Percentiles rank a stretch among this genome's conserved stretches.
phyloP scores from a whole-genome alignment of 2,797 vertebrate genomes.

The Clangula hyemalis region DNA sequence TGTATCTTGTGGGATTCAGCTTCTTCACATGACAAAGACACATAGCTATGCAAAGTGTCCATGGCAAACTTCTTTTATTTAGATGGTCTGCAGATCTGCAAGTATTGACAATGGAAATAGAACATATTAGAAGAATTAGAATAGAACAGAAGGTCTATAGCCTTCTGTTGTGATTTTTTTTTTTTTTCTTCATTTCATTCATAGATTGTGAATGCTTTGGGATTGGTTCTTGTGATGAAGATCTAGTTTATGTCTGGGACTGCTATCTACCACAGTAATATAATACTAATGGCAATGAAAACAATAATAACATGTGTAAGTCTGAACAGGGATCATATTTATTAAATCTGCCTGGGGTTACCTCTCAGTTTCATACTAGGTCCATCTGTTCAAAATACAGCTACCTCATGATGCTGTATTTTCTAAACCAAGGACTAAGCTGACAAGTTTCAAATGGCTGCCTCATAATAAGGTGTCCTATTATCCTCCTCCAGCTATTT shows the following conservation, averaged over 20 bases:
- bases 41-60: neutral
- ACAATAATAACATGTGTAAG: neutral
- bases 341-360: neutral
- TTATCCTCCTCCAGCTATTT: constrained; percentile 58
- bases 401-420: neutral
- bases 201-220: neutral
- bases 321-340: neutral
- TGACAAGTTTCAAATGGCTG: constrained; percentile 6
- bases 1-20: neutral
- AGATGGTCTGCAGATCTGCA: neutral
- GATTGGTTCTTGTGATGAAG: neutral
- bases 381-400: constrained; percentile 13
- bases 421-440: neutral
- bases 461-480: constrained; percentile 47
- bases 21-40: neutral
- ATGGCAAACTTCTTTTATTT: neutral
- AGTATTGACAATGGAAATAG: neutral
- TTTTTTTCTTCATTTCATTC: neutral
- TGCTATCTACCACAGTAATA: neutral
- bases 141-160: too few species aligned
- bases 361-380: neutral
- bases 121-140: too few species aligned
- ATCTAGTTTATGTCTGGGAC: neutral
- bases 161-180: neutral
- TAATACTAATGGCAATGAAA: neutral